phyloP scores from a whole-genome alignment of 1,140 invertebrate species.

The Zophobas atratus region DNA sequence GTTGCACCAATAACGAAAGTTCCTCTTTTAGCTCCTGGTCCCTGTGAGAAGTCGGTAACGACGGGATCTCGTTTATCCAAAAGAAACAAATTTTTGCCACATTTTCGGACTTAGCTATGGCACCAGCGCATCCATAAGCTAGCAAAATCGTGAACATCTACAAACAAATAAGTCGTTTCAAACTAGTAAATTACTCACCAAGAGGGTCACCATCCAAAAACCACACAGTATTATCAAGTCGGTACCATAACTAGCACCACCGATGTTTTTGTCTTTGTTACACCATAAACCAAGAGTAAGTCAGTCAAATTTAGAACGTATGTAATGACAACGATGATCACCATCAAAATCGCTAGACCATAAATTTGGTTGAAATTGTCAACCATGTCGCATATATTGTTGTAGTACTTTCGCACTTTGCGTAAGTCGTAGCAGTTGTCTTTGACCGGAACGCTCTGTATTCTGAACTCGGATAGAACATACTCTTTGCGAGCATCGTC shows the following conservation, averaged over 20 bases:
- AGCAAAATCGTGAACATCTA: conserved; percentile 52
- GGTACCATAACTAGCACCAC: not conserved
- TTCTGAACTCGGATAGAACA: not conserved
- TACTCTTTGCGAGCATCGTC: not conserved
- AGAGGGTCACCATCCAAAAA: conserved; percentile 17
- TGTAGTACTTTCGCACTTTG: not conserved
- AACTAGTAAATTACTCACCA: conserved; percentile 7
- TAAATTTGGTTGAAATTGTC: conserved; percentile 18
- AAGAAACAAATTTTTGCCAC: conserved; percentile 51
- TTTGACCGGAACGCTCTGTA: not conserved
- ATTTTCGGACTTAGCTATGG: conserved; percentile 46
- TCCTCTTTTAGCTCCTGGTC: conserved; percentile 50
- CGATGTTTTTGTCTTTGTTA: not conserved
- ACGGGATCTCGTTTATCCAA: conserved; percentile 50
- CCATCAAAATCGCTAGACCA: not conserved
- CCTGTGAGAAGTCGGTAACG: conserved; percentile 4
- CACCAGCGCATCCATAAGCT: conserved; percentile 48
- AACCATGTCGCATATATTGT: conserved; percentile 10
- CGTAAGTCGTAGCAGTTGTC: conserved; percentile 7
- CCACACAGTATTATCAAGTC: conserved; percentile 16
- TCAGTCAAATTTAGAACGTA: conserved; percentile 22
- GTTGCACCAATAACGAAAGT: conserved; percentile 46
- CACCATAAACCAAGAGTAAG: conserved; percentile 5
- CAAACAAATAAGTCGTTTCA: conserved; percentile 30
- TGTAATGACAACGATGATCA: conserved; percentile 16